These are phyloP conservation scores for Mionectes macconnelli DNA, from an alignment of 2,113 vertebrate genomes.

Conservation along the genomic window DNA sequence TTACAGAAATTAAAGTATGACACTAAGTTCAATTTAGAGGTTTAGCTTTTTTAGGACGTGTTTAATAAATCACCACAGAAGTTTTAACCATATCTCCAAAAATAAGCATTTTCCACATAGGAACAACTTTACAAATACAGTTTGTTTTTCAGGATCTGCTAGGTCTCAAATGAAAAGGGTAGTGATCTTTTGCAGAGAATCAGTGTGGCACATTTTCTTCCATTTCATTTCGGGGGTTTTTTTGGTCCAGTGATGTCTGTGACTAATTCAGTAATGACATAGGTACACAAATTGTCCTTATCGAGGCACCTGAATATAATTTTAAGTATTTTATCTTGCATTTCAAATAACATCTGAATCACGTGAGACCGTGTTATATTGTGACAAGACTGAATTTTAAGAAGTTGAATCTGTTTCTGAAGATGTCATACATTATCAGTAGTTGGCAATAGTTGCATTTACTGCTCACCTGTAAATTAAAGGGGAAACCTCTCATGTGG, in stretches of 20 bases:
- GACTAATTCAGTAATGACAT: background rate
- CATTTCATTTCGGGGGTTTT: rapidly evolving
- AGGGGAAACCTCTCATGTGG: background rate
- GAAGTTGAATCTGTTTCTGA: background rate
- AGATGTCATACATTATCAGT: background rate
- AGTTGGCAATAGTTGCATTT: background rate
- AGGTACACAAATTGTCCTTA: background rate
- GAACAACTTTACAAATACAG: background rate
- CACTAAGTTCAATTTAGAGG: background rate
- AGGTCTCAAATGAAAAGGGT: background rate
- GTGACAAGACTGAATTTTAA: background rate
- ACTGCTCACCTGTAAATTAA: background rate
- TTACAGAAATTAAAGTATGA: background rate
- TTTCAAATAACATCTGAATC: background rate
- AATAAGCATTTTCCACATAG: background rate
- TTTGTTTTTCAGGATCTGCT: background rate
- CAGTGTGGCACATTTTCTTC: background rate
- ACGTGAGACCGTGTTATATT: background rate
- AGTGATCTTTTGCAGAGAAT: background rate
- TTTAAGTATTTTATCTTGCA: background rate
- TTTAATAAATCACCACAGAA: background rate
- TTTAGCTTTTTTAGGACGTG: background rate
- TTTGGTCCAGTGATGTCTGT: background rate
- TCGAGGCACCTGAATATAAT: background rate
- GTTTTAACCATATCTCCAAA: background rate